Percentiles rank a stretch among this genome's conserved stretches.
Conservation (phyloP, 2,797 vertebrate species). For the Tokudaia tokunoshimensis region DNA sequence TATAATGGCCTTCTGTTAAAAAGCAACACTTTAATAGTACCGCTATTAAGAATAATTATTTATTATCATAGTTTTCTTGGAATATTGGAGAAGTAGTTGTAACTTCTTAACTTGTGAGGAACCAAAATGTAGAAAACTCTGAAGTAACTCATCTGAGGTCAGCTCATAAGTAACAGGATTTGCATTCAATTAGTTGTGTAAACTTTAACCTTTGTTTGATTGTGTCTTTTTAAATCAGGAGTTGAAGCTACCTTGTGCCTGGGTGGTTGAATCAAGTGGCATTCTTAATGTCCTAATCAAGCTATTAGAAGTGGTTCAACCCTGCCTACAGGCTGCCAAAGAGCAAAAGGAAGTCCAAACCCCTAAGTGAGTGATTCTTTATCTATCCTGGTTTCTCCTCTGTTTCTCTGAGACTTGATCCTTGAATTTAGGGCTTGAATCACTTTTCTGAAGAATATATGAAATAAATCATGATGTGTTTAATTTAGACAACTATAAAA, state of each 20-base stretch:
- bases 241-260: slow-evolving; percentile 95
- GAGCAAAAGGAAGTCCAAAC: slow-evolving; percentile 98
- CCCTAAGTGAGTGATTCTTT: slow-evolving; percentile 92
- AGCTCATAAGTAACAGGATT: slow-evolving; percentile 14
- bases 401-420: background rate
- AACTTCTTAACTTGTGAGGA: background rate
- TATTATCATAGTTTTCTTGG: slow-evolving; percentile 52
- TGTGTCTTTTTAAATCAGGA: slow-evolving; percentile 88
- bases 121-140: slow-evolving; percentile 25
- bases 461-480: background rate
- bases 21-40: slow-evolving; percentile 12
- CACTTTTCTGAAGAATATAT: background rate
- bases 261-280: slow-evolving; percentile 95
- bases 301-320: slow-evolving; percentile 97
- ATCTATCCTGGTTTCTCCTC: slow-evolving; percentile 57
- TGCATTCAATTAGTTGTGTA: slow-evolving; percentile 42
- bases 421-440: background rate
- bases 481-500: background rate
- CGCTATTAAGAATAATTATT: background rate
- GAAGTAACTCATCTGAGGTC: slow-evolving; percentile 46
- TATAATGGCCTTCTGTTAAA: slow-evolving; percentile 26
- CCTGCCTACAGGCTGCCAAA: slow-evolving; percentile 96
- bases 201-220: background rate
- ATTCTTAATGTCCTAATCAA: slow-evolving; percentile 97
- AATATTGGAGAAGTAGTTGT: background rate